Evolutionary conservation across 2,888 invertebrate species (phyloP).

Genomic region (Baccha elongata): DNA sequence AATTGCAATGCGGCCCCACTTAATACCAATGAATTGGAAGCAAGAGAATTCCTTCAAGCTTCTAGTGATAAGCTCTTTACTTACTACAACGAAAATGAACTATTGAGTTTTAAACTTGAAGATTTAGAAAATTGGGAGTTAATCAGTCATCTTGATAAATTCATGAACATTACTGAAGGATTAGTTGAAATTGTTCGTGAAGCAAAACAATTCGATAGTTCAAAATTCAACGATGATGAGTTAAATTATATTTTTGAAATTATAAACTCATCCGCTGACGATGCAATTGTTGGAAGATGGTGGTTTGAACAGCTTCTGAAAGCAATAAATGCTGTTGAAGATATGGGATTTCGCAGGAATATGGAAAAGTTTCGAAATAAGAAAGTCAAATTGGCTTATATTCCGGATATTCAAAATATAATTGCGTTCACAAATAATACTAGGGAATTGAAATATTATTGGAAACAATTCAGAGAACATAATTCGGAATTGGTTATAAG

Average conservation of each 20-base stretch:
- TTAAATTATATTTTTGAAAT: neutral
- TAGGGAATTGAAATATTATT: conserved; percentile 61
- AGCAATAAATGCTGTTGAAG: neutral
- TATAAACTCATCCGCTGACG: neutral
- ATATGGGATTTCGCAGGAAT: neutral
- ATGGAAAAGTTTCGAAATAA: neutral
- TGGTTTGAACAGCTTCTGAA: neutral
- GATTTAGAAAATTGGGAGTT: neutral
- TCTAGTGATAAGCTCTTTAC: neutral
- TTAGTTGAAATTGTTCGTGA: neutral
- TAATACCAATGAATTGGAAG: conserved; percentile 17
- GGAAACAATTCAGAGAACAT: conserved; percentile 50
- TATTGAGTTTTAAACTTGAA: neutral
- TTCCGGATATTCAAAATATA: conserved; percentile 75
- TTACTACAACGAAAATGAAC: neutral
- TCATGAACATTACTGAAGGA: neutral
- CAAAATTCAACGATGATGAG: conserved; percentile 7
- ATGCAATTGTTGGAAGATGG: neutral
- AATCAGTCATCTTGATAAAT: neutral
- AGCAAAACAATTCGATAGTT: neutral
- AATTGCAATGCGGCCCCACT: neutral
- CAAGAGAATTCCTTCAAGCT: conserved; percentile 1
- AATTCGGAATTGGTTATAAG: conserved; percentile 39
- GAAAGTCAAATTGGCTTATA: conserved; percentile 75
- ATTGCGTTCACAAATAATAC: conserved; percentile 37